These are phyloP conservation scores for Dicaeum eximium DNA, from an alignment of 2,113 vertebrate genomes.

Conservation along the genomic window DNA sequence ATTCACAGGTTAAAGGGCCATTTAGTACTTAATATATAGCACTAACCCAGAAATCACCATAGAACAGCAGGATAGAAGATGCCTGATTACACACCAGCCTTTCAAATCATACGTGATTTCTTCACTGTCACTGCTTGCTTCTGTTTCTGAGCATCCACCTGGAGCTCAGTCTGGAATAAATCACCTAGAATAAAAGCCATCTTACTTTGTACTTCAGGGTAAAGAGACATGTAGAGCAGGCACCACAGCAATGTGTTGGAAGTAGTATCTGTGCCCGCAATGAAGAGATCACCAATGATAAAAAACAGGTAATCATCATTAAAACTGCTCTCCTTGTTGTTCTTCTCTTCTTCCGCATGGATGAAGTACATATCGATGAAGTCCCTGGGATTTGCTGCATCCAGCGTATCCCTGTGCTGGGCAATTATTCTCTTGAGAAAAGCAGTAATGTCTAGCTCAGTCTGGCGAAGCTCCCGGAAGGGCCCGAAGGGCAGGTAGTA, in stretches of 20 bases:
- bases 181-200: neutral
- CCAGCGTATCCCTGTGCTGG: conserved; percentile 80
- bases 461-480: conserved; percentile 84
- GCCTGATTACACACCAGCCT: neutral
- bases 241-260: conserved; percentile 93
- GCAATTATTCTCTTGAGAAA: conserved; percentile 90
- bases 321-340: conserved; percentile 77
- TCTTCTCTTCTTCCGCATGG: conserved; percentile 76
- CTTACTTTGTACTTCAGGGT: conserved; percentile 88
- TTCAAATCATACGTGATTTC: neutral
- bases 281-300: conserved; percentile 92
- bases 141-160: neutral
- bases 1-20: neutral
- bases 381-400: conserved; percentile 83
- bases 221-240: conserved; percentile 88
- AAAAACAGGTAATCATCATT: conserved; percentile 92
- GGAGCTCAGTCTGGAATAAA: neutral
- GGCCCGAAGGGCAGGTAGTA: conserved; percentile 89
- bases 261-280: conserved; percentile 95
- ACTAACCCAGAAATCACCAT: neutral
- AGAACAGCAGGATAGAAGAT: neutral
- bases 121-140: neutral
- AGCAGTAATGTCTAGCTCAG: conserved; percentile 82
- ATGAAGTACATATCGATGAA: conserved; percentile 94
- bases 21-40: neutral